Evolutionary conservation across 1,140 invertebrate genomes (phyloP).

Genomic region (Aphaenogaster floridana): DNA sequence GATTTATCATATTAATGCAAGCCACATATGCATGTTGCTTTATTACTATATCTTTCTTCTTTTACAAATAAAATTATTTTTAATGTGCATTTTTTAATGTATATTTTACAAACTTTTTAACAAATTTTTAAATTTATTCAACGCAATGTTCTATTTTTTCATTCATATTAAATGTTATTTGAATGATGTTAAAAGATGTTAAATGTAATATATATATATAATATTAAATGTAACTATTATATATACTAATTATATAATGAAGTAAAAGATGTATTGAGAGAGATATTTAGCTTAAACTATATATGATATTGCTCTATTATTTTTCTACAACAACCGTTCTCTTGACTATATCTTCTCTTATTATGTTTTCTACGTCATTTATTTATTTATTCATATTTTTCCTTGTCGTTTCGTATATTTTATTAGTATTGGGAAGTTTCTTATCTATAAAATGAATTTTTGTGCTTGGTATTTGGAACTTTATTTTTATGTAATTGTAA

Average conservation of each 20-base stretch:
- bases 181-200: neutral
- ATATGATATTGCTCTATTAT: constrained; percentile 11
- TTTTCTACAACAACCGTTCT: neutral
- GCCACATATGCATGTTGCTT: neutral
- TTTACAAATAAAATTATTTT: neutral
- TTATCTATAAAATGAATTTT: constrained; percentile 5
- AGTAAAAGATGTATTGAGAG: neutral
- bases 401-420: neutral
- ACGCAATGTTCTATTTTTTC: neutral
- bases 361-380: too few species aligned
- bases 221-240: neutral
- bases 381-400: neutral
- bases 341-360: neutral
- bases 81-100: too few species aligned
- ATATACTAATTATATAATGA: neutral
- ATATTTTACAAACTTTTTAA: neutral
- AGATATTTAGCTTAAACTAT: neutral
- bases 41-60: neutral
- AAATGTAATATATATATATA: neutral
- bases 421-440: neutral
- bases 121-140: neutral
- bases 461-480: constrained; percentile 49
- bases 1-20: neutral
- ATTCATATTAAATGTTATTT: neutral
- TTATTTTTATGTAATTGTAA: constrained; percentile 31